phyloP scores from a whole-genome alignment of 1,140 invertebrate species.

The Drosophila nannoptera region DNA sequence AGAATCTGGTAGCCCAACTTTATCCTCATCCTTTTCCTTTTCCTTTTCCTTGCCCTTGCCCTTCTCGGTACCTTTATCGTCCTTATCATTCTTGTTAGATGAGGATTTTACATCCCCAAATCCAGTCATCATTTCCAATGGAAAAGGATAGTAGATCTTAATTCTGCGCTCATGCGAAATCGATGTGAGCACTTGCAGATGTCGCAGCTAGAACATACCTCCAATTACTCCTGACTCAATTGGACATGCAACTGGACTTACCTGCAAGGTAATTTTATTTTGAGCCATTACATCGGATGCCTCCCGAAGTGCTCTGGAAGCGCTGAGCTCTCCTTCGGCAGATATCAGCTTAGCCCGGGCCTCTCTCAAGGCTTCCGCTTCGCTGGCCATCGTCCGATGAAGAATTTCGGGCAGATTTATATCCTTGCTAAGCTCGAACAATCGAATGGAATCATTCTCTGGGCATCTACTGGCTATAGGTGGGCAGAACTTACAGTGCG shows the following conservation, averaged over 20 bases:
- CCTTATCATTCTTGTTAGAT: too few relatives aligned
- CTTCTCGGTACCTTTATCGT: background rate
- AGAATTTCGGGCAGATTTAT: conserved; percentile 90
- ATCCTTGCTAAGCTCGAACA: conserved; percentile 86
- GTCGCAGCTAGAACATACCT: conserved; percentile 42
- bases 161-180: conserved; percentile 98
- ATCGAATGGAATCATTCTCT: background rate
- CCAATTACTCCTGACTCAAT: background rate
- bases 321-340: conserved; percentile 92
- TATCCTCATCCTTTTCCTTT: too few relatives aligned
- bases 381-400: conserved; percentile 91
- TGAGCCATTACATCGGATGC: conserved; percentile 94
- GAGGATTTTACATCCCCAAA: conserved; percentile 10
- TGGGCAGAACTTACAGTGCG: conserved; percentile 87
- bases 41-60: too few relatives aligned
- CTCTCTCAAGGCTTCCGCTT: conserved; percentile 88
- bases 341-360: conserved; percentile 88
- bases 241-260: conserved; percentile 58
- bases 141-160: conserved; percentile 97
- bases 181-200: conserved; percentile 90
- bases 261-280: conserved; percentile 92
- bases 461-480: too few relatives aligned
- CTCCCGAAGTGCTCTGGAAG: conserved; percentile 92
- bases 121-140: conserved; percentile 84
- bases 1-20: too few relatives aligned